phyloP scores from a whole-genome alignment of 2,888 invertebrate genomes.

The Zonitis immaculata region DNA sequence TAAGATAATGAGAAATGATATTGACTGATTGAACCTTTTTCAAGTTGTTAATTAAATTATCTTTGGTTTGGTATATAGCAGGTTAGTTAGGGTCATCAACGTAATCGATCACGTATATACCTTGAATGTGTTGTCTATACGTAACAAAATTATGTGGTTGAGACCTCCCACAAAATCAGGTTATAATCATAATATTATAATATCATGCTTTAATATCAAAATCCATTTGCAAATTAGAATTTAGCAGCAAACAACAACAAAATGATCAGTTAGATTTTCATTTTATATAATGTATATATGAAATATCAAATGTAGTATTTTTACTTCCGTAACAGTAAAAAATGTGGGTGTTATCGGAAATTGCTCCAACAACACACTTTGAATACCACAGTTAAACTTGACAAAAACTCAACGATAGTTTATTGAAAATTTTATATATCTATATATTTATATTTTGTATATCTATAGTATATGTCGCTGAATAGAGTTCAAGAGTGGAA shows the following conservation, averaged over 20 bases:
- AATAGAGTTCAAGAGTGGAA: no score
- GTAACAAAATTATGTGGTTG: constrained; percentile 21
- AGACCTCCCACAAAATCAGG: constrained; percentile 19
- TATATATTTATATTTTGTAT: not conserved
- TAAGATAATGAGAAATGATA: no score
- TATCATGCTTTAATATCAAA: not conserved
- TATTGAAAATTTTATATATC: not conserved
- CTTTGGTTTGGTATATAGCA: not conserved
- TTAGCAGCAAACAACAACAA: not conserved
- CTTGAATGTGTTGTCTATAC: constrained; percentile 13
- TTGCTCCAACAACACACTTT: constrained; percentile 1
- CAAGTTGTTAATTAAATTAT: constrained; percentile 13
- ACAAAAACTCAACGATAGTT: not conserved
- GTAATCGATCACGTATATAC: constrained; percentile 15
- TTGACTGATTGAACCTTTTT: not conserved
- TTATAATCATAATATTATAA: constrained; percentile 6
- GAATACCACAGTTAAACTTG: not conserved
- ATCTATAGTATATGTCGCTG: no score
- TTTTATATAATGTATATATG: no score
- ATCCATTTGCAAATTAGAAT: not conserved
- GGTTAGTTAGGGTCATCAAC: constrained; percentile 7
- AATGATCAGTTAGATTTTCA: not conserved
- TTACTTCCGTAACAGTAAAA: not conserved
- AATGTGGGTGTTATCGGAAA: not conserved
- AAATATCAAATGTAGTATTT: not conserved